Evolutionary conservation across 2,113 vertebrate species (phyloP), one percentile per base, ranked within the genome.

Genomic region (Epinephelus lanceolatus): DNA sequence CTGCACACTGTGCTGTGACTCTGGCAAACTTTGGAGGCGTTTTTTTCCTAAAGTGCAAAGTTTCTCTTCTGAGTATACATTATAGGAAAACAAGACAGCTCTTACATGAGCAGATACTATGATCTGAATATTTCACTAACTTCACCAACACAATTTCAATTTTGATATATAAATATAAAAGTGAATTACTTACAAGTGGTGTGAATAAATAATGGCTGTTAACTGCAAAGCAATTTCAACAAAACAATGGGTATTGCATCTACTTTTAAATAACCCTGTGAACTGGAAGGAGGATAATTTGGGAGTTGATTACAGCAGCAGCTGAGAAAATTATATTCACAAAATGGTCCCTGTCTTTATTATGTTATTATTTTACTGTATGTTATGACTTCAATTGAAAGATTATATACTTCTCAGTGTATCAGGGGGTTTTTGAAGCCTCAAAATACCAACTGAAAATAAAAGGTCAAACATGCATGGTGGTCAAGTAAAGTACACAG

Each of bases 131-230:
- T 30, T n/a, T 70, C 45, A 45, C 2, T 15, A 21, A 63, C 8
- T 21, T 18, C 60, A 21, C 4, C 10, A 23, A 40, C 30, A 37
- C 3, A 23, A 53, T 59, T 45, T 27, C 6, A 23, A 61, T 30
- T n/a, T 42, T 18, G 21, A 40, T 25, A 21, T 55, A 60, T 66
- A 51, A 78, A 70, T 57, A 80, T 52, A 71, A 51, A 68, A 53
- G 14, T 45, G 0, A 3, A 21, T 6, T 12, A 45, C 42, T 45
- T 15, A 12, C 19, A n/a, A 62, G 27, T 27, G 17, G 8, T 60
- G 37, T 27, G 45, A 61, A 40, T 78, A 40, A 85, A 80, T 77
- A 67, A 78, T 75, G 19, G 52, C 17, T 67, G 74, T 79, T 76
- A 71, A 21, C 33, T 79, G 0, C 33, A 51, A 85, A 45, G 56